phyloP scores from a whole-genome alignment of 1,140 invertebrate genomes.

The Galleria mellonella region DNA sequence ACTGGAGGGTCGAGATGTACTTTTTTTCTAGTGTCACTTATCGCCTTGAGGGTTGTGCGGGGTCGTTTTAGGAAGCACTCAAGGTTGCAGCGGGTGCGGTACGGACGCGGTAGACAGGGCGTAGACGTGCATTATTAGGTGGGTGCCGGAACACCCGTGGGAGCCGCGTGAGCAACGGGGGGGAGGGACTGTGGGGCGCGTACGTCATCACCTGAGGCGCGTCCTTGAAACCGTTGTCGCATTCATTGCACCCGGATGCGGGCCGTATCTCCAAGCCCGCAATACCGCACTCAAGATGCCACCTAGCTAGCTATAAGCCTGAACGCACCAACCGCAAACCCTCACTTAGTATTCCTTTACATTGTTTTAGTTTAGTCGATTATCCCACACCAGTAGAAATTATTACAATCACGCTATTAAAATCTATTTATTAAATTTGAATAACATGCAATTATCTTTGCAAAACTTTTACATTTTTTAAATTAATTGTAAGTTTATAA shows the following conservation, averaged over 20 bases:
- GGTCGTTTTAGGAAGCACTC: constrained; percentile 44
- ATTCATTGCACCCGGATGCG: constrained; percentile 72
- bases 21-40: constrained; percentile 25
- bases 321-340: no score
- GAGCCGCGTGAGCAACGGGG: constrained; percentile 29
- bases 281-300: constrained; percentile 49
- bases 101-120: constrained; percentile 68
- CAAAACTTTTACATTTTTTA: no score
- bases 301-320: constrained; percentile 8
- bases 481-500: no score
- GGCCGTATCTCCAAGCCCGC: constrained; percentile 51
- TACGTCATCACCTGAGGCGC: constrained; percentile 72
- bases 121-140: constrained; percentile 75
- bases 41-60: constrained; percentile 24
- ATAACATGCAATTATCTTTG: no score
- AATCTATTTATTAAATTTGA: no score
- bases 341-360: no score
- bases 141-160: constrained; percentile 68
- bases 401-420: no score
- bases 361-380: no score
- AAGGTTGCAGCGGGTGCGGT: constrained; percentile 68
- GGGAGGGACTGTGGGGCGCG: constrained; percentile 51
- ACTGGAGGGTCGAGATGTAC: background rate
- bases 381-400: no score
- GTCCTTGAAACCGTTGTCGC: constrained; percentile 71